Conservation (phyloP, 2,797 vertebrate species). For the Brachymystax lenok region DNA sequence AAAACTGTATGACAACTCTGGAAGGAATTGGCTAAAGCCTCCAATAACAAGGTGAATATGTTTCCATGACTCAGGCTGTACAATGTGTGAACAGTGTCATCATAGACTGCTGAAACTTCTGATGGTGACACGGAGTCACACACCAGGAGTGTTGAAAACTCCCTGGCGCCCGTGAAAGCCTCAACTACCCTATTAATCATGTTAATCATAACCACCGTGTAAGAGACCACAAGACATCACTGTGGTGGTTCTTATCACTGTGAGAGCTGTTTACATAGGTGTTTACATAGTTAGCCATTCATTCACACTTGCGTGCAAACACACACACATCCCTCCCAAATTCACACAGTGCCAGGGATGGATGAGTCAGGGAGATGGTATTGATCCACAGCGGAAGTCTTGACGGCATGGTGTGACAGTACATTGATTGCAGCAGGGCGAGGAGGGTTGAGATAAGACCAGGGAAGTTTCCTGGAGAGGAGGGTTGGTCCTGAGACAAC, state of each 20-base stretch:
- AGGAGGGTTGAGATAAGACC: constrained; percentile 28
- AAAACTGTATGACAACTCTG: neutral
- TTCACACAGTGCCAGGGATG: constrained; percentile 4
- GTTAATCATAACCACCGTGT: constrained; percentile 52
- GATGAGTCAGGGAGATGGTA: constrained; percentile 25
- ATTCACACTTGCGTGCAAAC: constrained; percentile 38
- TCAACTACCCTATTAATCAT: constrained; percentile 69
- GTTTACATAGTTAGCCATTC: constrained; percentile 71
- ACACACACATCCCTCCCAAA: constrained; percentile 18
- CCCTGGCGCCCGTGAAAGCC: constrained; percentile 15
- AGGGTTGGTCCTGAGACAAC: constrained; percentile 23
- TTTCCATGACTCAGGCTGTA: neutral
- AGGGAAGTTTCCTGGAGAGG: neutral
- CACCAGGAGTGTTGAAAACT: neutral
- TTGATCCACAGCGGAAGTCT: constrained; percentile 21
- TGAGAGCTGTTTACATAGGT: constrained; percentile 62
- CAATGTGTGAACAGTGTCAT: neutral
- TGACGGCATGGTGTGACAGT: constrained; percentile 19
- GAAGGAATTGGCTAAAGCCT: neutral
- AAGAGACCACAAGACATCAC: constrained; percentile 38
- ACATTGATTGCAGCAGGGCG: constrained; percentile 26
- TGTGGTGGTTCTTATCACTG: constrained; percentile 65
- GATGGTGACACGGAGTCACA: neutral
- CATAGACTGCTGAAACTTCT: neutral
- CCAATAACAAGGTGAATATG: neutral